These are phyloP conservation scores for Neodiprion fabricii DNA, from an alignment of 1,140 invertebrate species.

Conservation along the genomic window DNA sequence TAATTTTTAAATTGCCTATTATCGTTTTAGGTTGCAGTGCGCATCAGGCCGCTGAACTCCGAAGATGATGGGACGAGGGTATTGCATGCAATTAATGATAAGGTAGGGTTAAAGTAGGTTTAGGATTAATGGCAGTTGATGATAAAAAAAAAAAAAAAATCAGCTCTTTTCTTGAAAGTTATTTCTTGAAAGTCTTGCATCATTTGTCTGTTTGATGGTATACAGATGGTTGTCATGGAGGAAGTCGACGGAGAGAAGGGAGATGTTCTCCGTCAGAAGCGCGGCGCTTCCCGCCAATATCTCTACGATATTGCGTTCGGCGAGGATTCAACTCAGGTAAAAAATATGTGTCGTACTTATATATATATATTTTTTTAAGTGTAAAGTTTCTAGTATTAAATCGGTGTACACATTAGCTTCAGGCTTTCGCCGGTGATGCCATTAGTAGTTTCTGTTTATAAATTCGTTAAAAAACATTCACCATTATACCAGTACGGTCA, in stretches of 20 bases:
- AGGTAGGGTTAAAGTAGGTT: slow-evolving; percentile 33
- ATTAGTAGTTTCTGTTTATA: too few species aligned
- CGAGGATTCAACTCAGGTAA: slow-evolving; percentile 76
- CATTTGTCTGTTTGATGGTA: slow-evolving; percentile 22
- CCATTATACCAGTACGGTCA: too few species aligned
- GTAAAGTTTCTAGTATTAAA: too few species aligned
- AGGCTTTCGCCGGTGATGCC: too few species aligned
- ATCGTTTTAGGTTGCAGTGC: slow-evolving; percentile 56
- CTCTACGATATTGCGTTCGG: slow-evolving; percentile 87
- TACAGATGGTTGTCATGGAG: slow-evolving; percentile 71
- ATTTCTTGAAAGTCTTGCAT: neutral
- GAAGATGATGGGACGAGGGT: slow-evolving; percentile 42
- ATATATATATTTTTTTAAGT: too few species aligned
- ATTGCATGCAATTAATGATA: slow-evolving; percentile 49
- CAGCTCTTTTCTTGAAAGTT: neutral
- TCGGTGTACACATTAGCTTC: too few species aligned
- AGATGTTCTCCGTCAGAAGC: slow-evolving; percentile 69
- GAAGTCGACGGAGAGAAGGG: slow-evolving; percentile 70
- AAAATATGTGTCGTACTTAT: slow-evolving; percentile 21
- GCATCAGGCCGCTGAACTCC: slow-evolving; percentile 44
- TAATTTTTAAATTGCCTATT: neutral
- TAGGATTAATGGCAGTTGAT: neutral
- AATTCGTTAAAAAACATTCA: too few species aligned
- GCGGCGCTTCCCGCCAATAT: slow-evolving; percentile 76
- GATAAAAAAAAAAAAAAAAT: slow-evolving; percentile 10